Evolutionary conservation across 2,113 vertebrate genomes (phyloP).

Genomic region (Rhineura floridana): DNA sequence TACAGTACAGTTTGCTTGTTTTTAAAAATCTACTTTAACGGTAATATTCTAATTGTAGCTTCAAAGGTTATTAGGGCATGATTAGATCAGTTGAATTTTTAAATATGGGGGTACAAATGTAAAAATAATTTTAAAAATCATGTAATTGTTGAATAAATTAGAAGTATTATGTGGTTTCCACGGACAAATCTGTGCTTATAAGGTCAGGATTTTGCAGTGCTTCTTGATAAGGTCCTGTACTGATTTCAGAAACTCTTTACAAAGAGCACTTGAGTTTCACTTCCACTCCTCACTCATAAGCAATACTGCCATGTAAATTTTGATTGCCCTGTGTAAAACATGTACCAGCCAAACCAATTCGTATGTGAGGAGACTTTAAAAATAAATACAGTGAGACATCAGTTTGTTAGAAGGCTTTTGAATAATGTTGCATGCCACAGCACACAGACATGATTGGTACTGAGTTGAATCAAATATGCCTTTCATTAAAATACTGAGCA

Average conservation of each 20-base stretch:
- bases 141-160: background rate
- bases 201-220: slow-evolving; percentile 10
- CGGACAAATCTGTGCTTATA: background rate
- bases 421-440: background rate
- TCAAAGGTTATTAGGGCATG: slow-evolving; percentile 27
- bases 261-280: slow-evolving; percentile 20
- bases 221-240: background rate
- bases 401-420: background rate
- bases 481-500: slow-evolving; percentile 16
- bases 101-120: slow-evolving; percentile 18
- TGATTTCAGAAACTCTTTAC: background rate
- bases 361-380: slow-evolving; percentile 43
- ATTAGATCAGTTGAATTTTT: slow-evolving; percentile 13
- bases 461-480: background rate
- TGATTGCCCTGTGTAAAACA: slow-evolving; percentile 22
- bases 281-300: slow-evolving; percentile 15
- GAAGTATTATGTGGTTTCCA: slow-evolving; percentile 50
- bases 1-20: slow-evolving; percentile 15
- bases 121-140: slow-evolving; percentile 35
- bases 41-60: slow-evolving; percentile 36
- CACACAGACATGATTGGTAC: background rate
- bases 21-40: slow-evolving; percentile 13
- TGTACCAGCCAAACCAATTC: slow-evolving; percentile 33
- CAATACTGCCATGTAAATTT: slow-evolving; percentile 31
- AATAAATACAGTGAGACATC: slow-evolving; percentile 43